phyloP scores from a whole-genome alignment of 2,888 invertebrate genomes.

The Lasioglossum morio region DNA sequence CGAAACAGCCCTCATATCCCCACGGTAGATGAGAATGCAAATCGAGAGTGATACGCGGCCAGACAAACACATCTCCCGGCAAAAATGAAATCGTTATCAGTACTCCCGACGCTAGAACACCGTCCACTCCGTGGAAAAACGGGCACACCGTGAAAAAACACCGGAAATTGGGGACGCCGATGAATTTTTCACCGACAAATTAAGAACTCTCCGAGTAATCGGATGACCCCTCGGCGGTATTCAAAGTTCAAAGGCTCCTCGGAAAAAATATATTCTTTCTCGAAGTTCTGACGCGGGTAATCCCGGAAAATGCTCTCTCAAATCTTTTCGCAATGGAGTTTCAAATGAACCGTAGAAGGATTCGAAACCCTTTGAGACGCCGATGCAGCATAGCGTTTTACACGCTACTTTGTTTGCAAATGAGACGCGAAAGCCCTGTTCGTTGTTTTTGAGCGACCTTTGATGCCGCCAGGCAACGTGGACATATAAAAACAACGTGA shows the following conservation, averaged over 20 bases:
- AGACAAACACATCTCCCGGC: constrained; percentile 2
- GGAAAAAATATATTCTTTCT: not conserved
- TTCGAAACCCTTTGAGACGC: not conserved
- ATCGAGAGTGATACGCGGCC: not conserved
- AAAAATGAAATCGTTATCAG: constrained; percentile 1
- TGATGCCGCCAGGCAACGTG: no score
- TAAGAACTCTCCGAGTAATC: not conserved
- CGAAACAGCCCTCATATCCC: not conserved
- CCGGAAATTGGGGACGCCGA: not conserved
- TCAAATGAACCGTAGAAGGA: not conserved
- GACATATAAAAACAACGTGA: no score
- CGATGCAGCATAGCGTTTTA: not conserved
- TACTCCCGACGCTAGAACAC: not conserved
- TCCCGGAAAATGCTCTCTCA: not conserved
- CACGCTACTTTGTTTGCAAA: not conserved
- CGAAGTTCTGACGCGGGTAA: not conserved
- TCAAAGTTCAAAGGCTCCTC: not conserved
- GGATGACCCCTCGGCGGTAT: not conserved
- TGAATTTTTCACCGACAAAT: not conserved
- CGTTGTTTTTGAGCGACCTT: not conserved
- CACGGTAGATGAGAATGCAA: constrained; percentile 32
- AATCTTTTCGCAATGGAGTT: not conserved
- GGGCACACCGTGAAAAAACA: not conserved
- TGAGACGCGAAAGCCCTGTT: not conserved
- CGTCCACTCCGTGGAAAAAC: not conserved